Conservation (phyloP, 2,113 vertebrate species). For the Chitala chitala region DNA sequence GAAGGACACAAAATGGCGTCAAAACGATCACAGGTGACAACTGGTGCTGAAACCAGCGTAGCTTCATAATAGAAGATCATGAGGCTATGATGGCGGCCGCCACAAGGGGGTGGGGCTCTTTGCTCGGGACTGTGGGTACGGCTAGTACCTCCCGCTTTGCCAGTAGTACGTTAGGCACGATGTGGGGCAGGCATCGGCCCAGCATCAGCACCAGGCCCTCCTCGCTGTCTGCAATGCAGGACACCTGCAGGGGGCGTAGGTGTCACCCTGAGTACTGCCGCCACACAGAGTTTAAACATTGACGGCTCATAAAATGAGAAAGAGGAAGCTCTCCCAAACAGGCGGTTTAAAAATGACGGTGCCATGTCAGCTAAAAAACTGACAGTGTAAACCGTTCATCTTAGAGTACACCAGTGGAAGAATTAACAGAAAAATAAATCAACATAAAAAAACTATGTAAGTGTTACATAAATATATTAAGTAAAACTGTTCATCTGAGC, state of each 20-base stretch:
- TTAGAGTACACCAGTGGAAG: no score
- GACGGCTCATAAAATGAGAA: no score
- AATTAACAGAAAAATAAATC: no score
- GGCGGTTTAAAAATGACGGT: no score
- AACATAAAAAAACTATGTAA: no score
- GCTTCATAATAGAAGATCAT: slow-evolving; percentile 4
- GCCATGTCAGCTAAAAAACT: no score
- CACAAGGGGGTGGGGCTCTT: no score
- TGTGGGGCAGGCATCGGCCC: slow-evolving; percentile 94
- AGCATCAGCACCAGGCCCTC: slow-evolving; percentile 94
- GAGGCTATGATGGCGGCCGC: background rate
- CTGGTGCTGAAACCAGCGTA: background rate
- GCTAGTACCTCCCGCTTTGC: slow-evolving; percentile 89
- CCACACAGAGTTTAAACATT: background rate
- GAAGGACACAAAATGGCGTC: slow-evolving; percentile 46
- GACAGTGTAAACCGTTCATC: no score
- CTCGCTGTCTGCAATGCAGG: slow-evolving; percentile 91
- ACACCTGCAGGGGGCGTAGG: slow-evolving; percentile 71
- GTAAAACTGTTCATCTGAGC: no score
- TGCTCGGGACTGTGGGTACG: background rate
- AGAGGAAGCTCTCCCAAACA: no score
- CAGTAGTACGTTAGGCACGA: slow-evolving; percentile 93
- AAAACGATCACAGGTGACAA: slow-evolving; percentile 10
- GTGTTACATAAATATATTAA: no score
- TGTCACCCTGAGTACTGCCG: background rate